Base-by-base conservation (phyloP, 2,797 vertebrate species). In the Pyrocephalus nanus region DNA sequence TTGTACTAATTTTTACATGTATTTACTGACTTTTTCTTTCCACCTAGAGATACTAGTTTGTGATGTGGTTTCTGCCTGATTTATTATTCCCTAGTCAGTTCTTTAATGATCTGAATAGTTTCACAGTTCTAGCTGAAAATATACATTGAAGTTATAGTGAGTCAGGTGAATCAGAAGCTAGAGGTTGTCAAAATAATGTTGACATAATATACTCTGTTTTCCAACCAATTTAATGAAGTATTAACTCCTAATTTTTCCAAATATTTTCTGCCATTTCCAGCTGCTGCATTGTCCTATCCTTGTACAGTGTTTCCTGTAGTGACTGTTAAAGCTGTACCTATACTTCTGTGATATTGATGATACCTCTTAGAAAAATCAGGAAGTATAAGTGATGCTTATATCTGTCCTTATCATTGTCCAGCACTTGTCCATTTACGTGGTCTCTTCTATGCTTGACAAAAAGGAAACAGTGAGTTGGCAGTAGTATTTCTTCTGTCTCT, bases 391-490 rank as follows among this genome's bases (percentile, higher is more conserved):
- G 36, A 51, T 88, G n/a, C 30, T 80, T 76, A 1, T 45, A 34
- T 40, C 43, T 94, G 20, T 88, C 47, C 15, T 79, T 42, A 30
- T 58, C 25, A 15, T 26, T 87, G 73, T 65, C 71, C 47, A 62
- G 60, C 26, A 23, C 70, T 79, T 67, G 51, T 64, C 54, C 27
- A 8, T 74, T 83, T 83, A 77, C 25, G 23, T 83, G 34, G 53
- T 82, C 0, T 0, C 21, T 86, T 86, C 48, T 66, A 0, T 51
- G 36, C 29, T 29, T 0, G 0, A 38, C 42, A 34, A n/a, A 75
- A 73, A 75, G 21, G 26, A 86, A 45, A 42, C 20, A 54, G 22
- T 76, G 34, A 65, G 7, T 36, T 82, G 36, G 27, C 50, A 85
- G 21, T 72, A 92, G 11, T 85, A 50, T 30, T 84, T 85, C 50